Conservation (phyloP, 2,888 invertebrate species). For the Pammene aurita region DNA sequence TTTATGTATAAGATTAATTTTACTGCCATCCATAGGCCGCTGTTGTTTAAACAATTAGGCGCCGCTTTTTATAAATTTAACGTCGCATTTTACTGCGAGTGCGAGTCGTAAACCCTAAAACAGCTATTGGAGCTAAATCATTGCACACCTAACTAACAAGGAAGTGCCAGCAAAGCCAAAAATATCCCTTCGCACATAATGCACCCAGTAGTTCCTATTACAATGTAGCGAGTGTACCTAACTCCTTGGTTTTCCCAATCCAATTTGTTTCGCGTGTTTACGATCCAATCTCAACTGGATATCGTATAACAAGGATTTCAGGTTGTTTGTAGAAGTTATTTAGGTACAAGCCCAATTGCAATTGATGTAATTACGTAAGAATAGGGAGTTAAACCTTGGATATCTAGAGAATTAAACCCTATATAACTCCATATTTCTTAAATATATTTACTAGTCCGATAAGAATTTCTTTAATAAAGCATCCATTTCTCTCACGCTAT, state of each 20-base stretch:
- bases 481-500: too few relatives aligned
- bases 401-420: too few relatives aligned
- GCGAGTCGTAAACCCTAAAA: slow-evolving; percentile 29
- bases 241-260: slow-evolving; percentile 42
- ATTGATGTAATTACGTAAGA: not conserved
- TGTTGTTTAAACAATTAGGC: slow-evolving; percentile 25
- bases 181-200: slow-evolving; percentile 54
- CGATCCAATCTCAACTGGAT: slow-evolving; percentile 53
- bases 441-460: not conserved
- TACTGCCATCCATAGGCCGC: not conserved
- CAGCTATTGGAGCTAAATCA: slow-evolving; percentile 30
- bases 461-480: not conserved
- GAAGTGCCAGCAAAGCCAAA: slow-evolving; percentile 68
- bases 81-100: slow-evolving; percentile 32
- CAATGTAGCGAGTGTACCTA: slow-evolving; percentile 31
- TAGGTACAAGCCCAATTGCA: not conserved
- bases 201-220: slow-evolving; percentile 24
- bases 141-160: slow-evolving; percentile 56
- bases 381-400: not conserved
- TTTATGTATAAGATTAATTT: slow-evolving; percentile 8
- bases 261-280: slow-evolving; percentile 56
- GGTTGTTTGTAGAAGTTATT: slow-evolving; percentile 42
- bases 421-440: too few relatives aligned
- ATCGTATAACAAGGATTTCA: slow-evolving; percentile 51
- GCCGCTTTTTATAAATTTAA: slow-evolving; percentile 37